Evolutionary conservation across 2,888 invertebrate genomes (phyloP).

Genomic region (Parnassius orleans): DNA sequence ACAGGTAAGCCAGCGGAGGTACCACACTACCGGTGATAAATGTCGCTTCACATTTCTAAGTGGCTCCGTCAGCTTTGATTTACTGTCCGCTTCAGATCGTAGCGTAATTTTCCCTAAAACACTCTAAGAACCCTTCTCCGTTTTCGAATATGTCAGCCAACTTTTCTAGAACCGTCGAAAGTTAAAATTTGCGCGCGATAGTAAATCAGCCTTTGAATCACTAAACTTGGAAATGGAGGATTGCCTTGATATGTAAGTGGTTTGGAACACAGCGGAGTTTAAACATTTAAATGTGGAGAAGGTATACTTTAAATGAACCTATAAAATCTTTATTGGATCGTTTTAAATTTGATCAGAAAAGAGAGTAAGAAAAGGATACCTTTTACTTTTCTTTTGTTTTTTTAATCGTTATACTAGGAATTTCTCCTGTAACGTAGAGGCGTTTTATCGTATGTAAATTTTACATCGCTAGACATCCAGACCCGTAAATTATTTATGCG

Average conservation of each 20-base stretch:
- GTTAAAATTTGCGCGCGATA: conserved; percentile 7
- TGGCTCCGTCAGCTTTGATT: conserved; percentile 23
- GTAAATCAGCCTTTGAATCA: conserved; percentile 4
- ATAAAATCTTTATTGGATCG: too few relatives aligned
- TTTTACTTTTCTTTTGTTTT: too few relatives aligned
- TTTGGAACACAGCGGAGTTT: background rate
- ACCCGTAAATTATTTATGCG: too few relatives aligned
- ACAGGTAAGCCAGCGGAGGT: conserved; percentile 10
- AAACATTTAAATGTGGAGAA: background rate
- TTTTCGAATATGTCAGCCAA: conserved; percentile 10
- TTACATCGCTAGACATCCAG: too few relatives aligned
- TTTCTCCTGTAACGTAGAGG: too few relatives aligned
- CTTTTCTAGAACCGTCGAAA: conserved; percentile 12
- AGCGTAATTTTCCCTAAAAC: conserved; percentile 19
- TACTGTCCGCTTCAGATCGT: conserved; percentile 13
- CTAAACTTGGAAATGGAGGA: background rate
- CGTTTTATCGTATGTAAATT: too few relatives aligned
- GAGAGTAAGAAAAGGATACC: too few relatives aligned
- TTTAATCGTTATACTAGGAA: too few relatives aligned
- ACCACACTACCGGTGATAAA: conserved; percentile 17
- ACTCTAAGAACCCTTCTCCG: conserved; percentile 10
- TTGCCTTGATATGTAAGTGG: conserved; percentile 1
- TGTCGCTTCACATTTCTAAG: conserved; percentile 19
- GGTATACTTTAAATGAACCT: too few relatives aligned
- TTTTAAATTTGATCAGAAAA: too few relatives aligned